Conservation (phyloP, 2,797 vertebrate species). For the Acestrorhynchus altus region DNA sequence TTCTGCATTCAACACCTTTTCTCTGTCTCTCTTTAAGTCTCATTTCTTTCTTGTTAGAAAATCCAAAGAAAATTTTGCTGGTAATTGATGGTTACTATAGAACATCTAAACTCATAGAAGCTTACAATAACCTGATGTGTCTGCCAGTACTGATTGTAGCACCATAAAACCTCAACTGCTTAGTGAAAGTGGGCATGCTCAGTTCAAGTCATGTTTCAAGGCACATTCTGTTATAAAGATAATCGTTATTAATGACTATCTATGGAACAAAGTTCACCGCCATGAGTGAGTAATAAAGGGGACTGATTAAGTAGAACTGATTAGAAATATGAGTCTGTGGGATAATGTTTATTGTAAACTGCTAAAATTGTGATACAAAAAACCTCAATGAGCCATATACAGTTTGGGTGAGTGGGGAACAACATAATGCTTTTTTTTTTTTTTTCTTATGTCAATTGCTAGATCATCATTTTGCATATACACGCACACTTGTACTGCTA, state of each 20-base stretch:
- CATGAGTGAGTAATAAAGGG: not conserved
- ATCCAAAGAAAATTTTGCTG: not conserved
- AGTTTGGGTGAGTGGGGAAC: too few species aligned
- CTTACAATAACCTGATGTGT: not conserved
- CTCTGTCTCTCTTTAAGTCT: not conserved
- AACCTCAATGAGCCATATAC: too few species aligned
- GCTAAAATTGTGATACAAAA: not conserved
- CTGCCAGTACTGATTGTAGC: not conserved
- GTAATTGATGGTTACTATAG: not conserved
- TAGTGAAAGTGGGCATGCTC: constrained; percentile 1
- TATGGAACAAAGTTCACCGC: not conserved
- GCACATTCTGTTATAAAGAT: not conserved
- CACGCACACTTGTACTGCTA: too few species aligned
- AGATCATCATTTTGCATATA: too few species aligned
- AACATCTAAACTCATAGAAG: too few species aligned
- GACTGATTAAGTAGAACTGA: not conserved
- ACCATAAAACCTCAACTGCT: not conserved
- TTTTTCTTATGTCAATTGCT: too few species aligned
- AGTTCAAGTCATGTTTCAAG: not conserved
- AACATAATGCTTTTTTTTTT: too few species aligned
- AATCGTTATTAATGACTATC: not conserved
- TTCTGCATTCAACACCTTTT: not conserved
- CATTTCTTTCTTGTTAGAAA: not conserved
- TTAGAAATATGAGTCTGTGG: not conserved
- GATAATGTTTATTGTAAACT: not conserved